Percentiles rank a stretch among this genome's conserved stretches.
phyloP scores from a whole-genome alignment of 2,113 vertebrate species.

The Pleuronectes platessa region DNA sequence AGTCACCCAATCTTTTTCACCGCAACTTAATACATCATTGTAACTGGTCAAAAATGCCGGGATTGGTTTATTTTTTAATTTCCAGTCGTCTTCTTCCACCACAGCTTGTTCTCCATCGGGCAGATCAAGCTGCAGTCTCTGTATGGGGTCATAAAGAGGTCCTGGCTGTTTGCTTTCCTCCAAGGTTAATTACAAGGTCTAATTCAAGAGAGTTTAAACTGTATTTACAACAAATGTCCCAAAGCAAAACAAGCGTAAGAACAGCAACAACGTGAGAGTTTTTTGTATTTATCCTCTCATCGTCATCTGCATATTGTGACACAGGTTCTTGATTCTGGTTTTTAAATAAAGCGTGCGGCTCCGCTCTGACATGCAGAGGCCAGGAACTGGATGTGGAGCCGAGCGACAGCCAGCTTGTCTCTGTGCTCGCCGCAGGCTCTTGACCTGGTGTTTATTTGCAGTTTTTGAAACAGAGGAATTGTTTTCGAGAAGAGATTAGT shows the following conservation, averaged over 20 bases:
- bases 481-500: constrained; percentile 32
- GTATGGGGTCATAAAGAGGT: no score
- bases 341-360: constrained; percentile 34
- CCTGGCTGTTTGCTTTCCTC: background rate
- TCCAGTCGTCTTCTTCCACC: no score
- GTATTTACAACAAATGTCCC: background rate
- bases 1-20: constrained; percentile 1
- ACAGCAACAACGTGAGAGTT: constrained; percentile 27
- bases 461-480: constrained; percentile 50
- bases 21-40: constrained; percentile 18
- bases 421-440: constrained; percentile 39
- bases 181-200: constrained; percentile 42
- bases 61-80: no score
- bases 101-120: no score
- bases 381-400: constrained; percentile 25
- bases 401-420: constrained; percentile 35
- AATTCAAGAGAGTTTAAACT: constrained; percentile 22
- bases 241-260: constrained; percentile 28
- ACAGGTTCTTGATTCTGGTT: constrained; percentile 36
- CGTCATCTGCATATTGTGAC: constrained; percentile 49
- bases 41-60: background rate
- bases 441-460: constrained; percentile 52
- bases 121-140: no score
- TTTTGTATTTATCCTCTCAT: constrained; percentile 55
- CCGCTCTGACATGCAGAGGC: background rate